These are phyloP conservation scores for Dichetophora obliterata DNA, from an alignment of 2,888 invertebrate genomes.

Conservation along the genomic window DNA sequence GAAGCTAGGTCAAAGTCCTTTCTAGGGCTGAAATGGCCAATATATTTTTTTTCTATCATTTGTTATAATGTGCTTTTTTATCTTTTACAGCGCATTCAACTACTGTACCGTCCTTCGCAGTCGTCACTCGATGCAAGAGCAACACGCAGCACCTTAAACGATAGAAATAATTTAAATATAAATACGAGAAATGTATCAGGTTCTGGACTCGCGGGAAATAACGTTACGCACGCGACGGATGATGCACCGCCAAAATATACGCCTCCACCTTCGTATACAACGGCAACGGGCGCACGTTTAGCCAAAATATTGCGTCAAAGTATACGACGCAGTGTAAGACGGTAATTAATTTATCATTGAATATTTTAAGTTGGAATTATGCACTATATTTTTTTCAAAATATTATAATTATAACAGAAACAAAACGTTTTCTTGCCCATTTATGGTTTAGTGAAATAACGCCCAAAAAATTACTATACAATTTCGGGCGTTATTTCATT, in stretches of 20 bases:
- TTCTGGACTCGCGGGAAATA: neutral
- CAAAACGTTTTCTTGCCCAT: too few relatives aligned
- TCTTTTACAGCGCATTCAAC: slow-evolving; percentile 80
- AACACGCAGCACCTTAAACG: slow-evolving; percentile 43
- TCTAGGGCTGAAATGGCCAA: too few relatives aligned
- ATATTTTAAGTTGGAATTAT: neutral
- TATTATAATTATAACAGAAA: too few relatives aligned
- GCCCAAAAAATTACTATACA: too few relatives aligned
- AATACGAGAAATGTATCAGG: slow-evolving; percentile 34
- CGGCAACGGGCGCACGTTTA: slow-evolving; percentile 88
- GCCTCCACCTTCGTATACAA: slow-evolving; percentile 92
- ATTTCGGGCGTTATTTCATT: too few relatives aligned
- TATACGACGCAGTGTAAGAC: slow-evolving; percentile 82
- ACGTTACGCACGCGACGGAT: slow-evolving; percentile 61
- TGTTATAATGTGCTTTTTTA: neutral
- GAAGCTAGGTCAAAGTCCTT: too few relatives aligned
- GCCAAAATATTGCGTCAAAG: slow-evolving; percentile 83
- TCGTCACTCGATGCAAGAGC: slow-evolving; percentile 17
- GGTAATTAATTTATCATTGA: slow-evolving; percentile 62
- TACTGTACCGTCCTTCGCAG: slow-evolving; percentile 83
- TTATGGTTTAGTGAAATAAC: too few relatives aligned
- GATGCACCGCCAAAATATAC: slow-evolving; percentile 95
- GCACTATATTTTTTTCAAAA: too few relatives aligned
- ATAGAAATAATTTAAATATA: slow-evolving; percentile 43
- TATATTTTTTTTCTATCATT: too few relatives aligned